These are phyloP conservation scores for Ethmia dodecea DNA, from an alignment of 2,888 invertebrate species.

Conservation along the genomic window DNA sequence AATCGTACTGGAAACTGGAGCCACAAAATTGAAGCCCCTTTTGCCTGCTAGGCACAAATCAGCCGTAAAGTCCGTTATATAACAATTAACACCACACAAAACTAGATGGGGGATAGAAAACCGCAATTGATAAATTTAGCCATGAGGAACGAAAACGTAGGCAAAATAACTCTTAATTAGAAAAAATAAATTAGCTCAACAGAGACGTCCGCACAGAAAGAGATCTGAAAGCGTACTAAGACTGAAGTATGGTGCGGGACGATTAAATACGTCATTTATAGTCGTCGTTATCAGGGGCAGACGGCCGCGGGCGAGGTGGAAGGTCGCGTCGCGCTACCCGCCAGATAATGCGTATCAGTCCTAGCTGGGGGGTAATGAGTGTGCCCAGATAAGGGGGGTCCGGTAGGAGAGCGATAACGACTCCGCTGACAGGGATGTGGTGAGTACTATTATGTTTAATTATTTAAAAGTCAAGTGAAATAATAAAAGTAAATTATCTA, in stretches of 20 bases:
- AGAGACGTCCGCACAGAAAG: constrained; percentile 30
- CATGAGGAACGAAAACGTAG: constrained; percentile 43
- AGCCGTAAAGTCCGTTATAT: constrained; percentile 18
- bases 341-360: constrained; percentile 56
- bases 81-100: constrained; percentile 31
- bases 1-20: constrained; percentile 39
- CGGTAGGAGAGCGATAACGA: too few relatives aligned
- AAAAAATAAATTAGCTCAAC: neutral
- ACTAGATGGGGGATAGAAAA: constrained; percentile 62
- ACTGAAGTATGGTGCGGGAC: constrained; percentile 21
- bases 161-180: constrained; percentile 1
- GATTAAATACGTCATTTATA: constrained; percentile 55
- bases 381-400: neutral
- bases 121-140: constrained; percentile 65
- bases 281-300: constrained; percentile 49
- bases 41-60: constrained; percentile 3
- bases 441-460: too few relatives aligned
- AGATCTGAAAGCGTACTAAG: constrained; percentile 32
- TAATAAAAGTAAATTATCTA: too few relatives aligned
- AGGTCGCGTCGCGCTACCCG: constrained; percentile 38
- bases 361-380: constrained; percentile 67
- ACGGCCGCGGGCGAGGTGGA: constrained; percentile 41
- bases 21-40: constrained; percentile 11
- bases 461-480: too few relatives aligned
- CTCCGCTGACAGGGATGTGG: too few relatives aligned